Evolutionary conservation across 2,888 invertebrate species (phyloP), one percentile per base, ranked within the genome.

Genomic region (Abrostola triplasia): DNA sequence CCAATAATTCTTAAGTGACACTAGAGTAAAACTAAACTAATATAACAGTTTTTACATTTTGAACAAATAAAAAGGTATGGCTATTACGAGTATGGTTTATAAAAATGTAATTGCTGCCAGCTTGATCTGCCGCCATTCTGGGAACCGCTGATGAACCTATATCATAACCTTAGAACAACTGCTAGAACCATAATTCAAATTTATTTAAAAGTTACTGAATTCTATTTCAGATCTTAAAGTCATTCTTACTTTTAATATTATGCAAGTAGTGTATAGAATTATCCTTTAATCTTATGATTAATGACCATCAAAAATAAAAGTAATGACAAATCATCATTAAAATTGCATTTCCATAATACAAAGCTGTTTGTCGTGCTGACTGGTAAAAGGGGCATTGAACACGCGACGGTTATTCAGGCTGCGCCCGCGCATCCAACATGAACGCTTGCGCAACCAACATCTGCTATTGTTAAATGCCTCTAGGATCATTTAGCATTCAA

Each of bases 401-500:
- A 72, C 68, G 73, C 73, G 60, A 73, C 56, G 5, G 49, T 70
- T 70, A 73, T 52, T 40, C 51, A 70, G 49, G 9, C 59, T 64
- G 61, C 59, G 62, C 59, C 55, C 37, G 61, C 60, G 62, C 72
- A 64, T 67, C 54, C 61, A 71, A 60, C 60, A 58, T 48, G 24
- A 37, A 50, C 47, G 54, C 59, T 72, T 73, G 63, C 62, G 64
- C 56, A 73, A 76, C 56, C 36, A 40, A 42, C 52, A 67, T 70
- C 64, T 70, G 60, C 50, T 36, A 77, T 71, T 77, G 70, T 77
- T 64, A 58, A 68, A 68, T 55, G 50, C 36, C 35, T 50, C 57
- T 65, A 61, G 65, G 71, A 73, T 64, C 47, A 64, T 56, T 71
- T 73, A 55, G 59, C 38, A 76, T 78, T 76, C 71, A 70, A 68